phyloP scores from a whole-genome alignment of 2,888 invertebrate species.

The Eueremaeus valkanovi region DNA sequence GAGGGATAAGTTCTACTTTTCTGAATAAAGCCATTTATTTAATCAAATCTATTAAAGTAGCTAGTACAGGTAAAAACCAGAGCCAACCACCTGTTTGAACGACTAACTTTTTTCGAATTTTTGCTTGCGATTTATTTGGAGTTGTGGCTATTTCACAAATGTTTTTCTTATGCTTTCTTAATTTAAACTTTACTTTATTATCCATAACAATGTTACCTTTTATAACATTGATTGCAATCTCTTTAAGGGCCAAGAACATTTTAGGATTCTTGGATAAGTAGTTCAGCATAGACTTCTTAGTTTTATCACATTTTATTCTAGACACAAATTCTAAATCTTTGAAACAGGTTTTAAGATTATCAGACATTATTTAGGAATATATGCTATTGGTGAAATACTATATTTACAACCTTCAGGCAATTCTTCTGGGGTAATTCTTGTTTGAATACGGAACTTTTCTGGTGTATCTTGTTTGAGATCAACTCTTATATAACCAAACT shows the following conservation, averaged over 20 bases:
- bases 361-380: neutral
- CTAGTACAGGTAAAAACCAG: neutral
- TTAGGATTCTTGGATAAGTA: neutral
- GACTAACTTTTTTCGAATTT: slow-evolving; percentile 16
- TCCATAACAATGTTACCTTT: neutral
- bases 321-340: neutral
- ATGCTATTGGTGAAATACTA: neutral
- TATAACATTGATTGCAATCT: neutral
- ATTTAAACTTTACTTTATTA: too few relatives aligned
- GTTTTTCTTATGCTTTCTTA: too few relatives aligned
- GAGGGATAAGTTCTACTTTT: too few relatives aligned
- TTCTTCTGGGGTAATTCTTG: slow-evolving; percentile 22
- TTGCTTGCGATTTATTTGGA: too few relatives aligned
- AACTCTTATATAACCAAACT: slow-evolving; percentile 23
- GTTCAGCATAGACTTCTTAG: neutral
- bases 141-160: too few relatives aligned
- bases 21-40: slow-evolving; percentile 21
- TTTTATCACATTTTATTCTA: neutral
- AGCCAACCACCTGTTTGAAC: slow-evolving; percentile 25
- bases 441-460: slow-evolving; percentile 23
- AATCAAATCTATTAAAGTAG: neutral
- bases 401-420: too few relatives aligned
- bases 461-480: slow-evolving; percentile 27
- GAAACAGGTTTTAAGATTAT: neutral
- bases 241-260: neutral